Evolutionary conservation across 1,140 invertebrate genomes (phyloP), one percentile per base, ranked within the genome.

Genomic region (Drosophila miranda): DNA sequence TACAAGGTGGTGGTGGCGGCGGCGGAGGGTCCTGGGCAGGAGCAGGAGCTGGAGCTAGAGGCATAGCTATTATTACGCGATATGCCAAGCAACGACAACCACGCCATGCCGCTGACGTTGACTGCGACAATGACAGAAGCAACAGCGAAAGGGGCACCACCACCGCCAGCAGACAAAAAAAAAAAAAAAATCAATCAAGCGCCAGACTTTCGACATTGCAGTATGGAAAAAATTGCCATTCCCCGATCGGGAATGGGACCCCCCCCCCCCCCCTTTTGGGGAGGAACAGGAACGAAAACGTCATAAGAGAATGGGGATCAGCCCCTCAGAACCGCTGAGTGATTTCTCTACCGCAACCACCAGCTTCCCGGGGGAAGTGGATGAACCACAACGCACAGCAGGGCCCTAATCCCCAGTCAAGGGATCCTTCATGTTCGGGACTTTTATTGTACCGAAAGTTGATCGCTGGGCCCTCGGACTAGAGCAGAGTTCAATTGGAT

Each of bases 121-220:
- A 38, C 30, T 21, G 49, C 55, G 54, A 38, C 34, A 38, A 13
- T 38, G 34, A 38, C 34, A 38, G 11, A 9, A 13, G 9, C 8
- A 9, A 8, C 30, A 34, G 8, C 30, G 8, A 57, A n/a, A 52
- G 48, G 53, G 41, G 51, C 16, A 30, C 2, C 30, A 30, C 28
- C 28, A 8, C 8, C 30, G 41, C 44, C 60, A 45, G 44, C 55
- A 26, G 2, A 9, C 34, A 54, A 14, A 9, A 41, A 54, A 14
- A n/a, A 45, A n/a, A 45, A 63, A 61, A 82, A 87, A 82, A 78
- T 87, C 82, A 87, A 88, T 88, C 78, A 87, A 69, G 58, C 66
- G 51, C 8, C 45, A 46, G 42, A 50, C 56, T 73, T 73, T 71
- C 16, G 58, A 62, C 43, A 63, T 38, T 66, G 46, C 66, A 75